Base-by-base conservation (phyloP, 2,113 vertebrate genomes). In the Carassius gibelio region DNA sequence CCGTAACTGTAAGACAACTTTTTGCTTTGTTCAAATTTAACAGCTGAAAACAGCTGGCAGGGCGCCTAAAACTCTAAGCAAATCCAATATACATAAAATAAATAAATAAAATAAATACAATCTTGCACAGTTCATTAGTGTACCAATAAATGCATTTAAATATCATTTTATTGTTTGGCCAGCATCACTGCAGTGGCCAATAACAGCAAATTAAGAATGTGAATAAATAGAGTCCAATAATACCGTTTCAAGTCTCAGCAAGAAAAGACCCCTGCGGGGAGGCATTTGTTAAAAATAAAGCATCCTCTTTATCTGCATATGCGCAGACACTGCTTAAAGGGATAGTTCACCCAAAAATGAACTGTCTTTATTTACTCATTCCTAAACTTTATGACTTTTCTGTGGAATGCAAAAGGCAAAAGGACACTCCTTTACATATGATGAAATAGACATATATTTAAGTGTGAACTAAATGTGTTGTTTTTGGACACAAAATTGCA, bases 221-320 rank as follows among this genome's bases (percentile, higher is more conserved):
- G 66, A 81, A 86, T 72, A 81, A 86, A 81, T 75, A 64, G 66
- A 69, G 50, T 34, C 30, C 59, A 23, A 80, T 85, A 68, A 80
- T 85, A 66, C 55, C 11, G 10, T 57, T 75, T 85, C 72, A 85
- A 85, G 74, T 80, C 81, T 78, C 81, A 80, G 75, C 87, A 75
- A 84, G 84, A 57, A 21, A 2, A 50, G 8, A 79, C 26, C 84
- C 84, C 55, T 68, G 62, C 64, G 64, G 52, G 82, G 30, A 78
- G 61, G 82, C 72, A 87, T 82, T 78, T 66, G 61, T 78, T 57
- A 76, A 50, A 34, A 42, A 4, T 82, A 87, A 8, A 84, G 61
- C 50, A 78, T 75, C 77, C 66, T 64, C 78, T 48, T 2, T 66
- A 6, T 26, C 61, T 68, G 48, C 74, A 64, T 74, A 75, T 52